A percentile compares a stretch with the other conserved stretches of the same genome.
phyloP scores from a whole-genome alignment of 2,113 vertebrate genomes.

The Sterrhoptilus dennistouni region DNA sequence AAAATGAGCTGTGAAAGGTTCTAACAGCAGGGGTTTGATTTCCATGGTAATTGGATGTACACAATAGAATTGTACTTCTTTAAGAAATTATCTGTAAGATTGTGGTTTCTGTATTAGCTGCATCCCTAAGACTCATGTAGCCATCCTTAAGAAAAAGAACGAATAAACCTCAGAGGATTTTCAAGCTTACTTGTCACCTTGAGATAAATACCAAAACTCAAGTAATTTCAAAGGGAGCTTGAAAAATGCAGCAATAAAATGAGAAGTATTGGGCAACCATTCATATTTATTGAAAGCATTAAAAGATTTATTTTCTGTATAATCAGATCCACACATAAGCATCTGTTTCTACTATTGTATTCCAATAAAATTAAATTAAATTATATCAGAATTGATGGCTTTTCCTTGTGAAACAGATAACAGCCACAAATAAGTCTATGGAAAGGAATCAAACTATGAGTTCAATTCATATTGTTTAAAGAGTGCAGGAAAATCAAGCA shows the following conservation, averaged over 20 bases:
- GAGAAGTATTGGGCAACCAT: background rate
- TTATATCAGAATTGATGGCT: background rate
- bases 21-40: background rate
- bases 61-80: background rate
- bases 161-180: background rate
- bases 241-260: background rate
- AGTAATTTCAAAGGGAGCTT: background rate
- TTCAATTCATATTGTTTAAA: background rate
- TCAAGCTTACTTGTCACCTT: background rate
- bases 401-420: background rate
- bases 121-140: background rate
- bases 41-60: background rate
- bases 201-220: background rate
- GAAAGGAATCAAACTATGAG: background rate
- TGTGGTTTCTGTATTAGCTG: background rate
- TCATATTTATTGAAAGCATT: background rate
- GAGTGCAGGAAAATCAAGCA: background rate
- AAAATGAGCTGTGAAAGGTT: background rate
- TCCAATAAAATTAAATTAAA: slow-evolving; percentile 24
- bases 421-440: background rate
- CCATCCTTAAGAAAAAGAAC: background rate
- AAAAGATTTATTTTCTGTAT: background rate
- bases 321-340: background rate
- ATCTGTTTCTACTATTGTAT: background rate
- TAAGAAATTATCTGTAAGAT: background rate